phyloP scores from a whole-genome alignment of 2,888 invertebrate genomes.

The Sminthurinus aureus region DNA sequence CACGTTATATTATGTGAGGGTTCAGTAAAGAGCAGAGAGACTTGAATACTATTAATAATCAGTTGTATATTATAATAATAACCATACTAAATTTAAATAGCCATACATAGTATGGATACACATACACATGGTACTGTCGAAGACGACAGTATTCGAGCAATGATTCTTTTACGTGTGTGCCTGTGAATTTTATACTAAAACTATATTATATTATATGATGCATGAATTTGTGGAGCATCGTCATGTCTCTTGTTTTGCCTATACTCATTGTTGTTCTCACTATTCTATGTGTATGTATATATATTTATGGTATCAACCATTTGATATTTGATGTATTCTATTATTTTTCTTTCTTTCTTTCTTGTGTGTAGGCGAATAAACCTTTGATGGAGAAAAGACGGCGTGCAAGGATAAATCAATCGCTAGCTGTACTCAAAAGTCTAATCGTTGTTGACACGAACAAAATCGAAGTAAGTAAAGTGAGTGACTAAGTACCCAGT shows the following conservation, averaged over 20 bases:
- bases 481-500: neutral
- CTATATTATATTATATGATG: neutral
- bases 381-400: constrained; percentile 41
- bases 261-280: neutral
- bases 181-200: no score
- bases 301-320: neutral
- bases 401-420: constrained; percentile 39
- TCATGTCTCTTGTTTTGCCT: neutral
- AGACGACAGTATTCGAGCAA: no score
- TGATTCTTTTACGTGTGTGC: no score
- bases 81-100: no score
- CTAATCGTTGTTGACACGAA: constrained; percentile 39
- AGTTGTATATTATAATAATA: no score
- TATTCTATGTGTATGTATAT: neutral
- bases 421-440: constrained; percentile 38
- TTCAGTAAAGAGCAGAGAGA: no score
- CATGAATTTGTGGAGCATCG: neutral
- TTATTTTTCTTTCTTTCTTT: constrained; percentile 7
- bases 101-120: no score
- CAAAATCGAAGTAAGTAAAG: constrained; percentile 39
- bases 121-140: no score
- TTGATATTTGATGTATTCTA: neutral
- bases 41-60: no score
- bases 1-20: no score
- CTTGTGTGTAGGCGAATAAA: constrained; percentile 36